Percentiles rank a stretch among this genome's conserved stretches.
Conservation (phyloP, 1,140 invertebrate species). For the Eriocheir sinensis region DNA sequence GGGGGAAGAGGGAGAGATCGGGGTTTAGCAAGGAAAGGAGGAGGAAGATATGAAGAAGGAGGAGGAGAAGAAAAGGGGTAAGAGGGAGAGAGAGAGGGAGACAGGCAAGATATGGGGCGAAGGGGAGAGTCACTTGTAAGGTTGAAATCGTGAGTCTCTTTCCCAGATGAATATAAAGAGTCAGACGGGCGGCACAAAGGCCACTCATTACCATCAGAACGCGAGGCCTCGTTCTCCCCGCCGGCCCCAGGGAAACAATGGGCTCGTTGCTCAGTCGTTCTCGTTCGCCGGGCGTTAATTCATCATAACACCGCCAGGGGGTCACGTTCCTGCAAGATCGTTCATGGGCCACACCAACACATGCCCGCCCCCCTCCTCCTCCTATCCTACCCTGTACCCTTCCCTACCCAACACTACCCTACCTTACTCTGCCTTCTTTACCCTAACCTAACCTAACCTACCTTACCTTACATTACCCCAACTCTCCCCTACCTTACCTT, state of each 20-base stretch:
- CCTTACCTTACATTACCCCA: background rate
- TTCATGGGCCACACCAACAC: too few species aligned
- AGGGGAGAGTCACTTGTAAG: background rate
- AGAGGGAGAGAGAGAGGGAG: background rate
- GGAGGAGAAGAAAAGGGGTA: background rate
- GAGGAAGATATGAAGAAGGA: background rate
- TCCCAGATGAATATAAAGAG: slow-evolving; percentile 13
- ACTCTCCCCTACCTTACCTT: too few species aligned
- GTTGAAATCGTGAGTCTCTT: background rate
- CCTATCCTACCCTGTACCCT: background rate
- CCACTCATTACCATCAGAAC: slow-evolving; percentile 1
- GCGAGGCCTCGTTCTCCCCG: background rate
- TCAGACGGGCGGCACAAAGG: background rate
- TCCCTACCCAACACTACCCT: background rate
- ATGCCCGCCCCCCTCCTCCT: too few species aligned
- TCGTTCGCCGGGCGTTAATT: background rate
- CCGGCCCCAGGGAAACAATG: background rate
- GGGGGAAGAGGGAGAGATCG: background rate
- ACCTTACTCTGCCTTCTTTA: background rate
- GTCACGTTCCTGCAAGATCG: background rate
- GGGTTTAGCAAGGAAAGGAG: too few species aligned
- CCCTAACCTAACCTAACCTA: background rate
- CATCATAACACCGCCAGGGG: slow-evolving; percentile 8
- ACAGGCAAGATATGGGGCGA: background rate
- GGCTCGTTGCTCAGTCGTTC: background rate